These are phyloP conservation scores for Oligia strigilis DNA, from an alignment of 2,888 invertebrate species.

Conservation along the genomic window DNA sequence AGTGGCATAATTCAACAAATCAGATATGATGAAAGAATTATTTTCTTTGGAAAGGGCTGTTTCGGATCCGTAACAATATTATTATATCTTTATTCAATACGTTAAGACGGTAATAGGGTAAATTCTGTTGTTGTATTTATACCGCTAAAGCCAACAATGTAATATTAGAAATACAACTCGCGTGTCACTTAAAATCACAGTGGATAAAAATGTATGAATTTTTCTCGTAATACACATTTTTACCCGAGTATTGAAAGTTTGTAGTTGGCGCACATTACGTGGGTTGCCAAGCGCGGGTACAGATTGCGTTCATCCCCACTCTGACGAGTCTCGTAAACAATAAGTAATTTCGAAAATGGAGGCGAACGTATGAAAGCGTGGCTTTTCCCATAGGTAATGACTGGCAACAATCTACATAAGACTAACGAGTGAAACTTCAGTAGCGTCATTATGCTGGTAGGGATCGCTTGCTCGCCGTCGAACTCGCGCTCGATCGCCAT, in stretches of 20 bases:
- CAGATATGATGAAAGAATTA: constrained; percentile 82
- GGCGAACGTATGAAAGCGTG: constrained; percentile 72
- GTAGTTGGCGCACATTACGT: constrained; percentile 53
- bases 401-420: constrained; percentile 77
- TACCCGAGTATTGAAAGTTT: constrained; percentile 58
- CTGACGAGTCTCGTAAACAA: constrained; percentile 76
- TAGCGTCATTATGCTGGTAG: constrained; percentile 76
- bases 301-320: constrained; percentile 70
- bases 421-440: constrained; percentile 79
- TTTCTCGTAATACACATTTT: constrained; percentile 51
- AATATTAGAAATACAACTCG: constrained; percentile 41
- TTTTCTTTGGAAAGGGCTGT: constrained; percentile 76
- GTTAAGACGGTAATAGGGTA: constrained; percentile 65
- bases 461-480: constrained; percentile 73
- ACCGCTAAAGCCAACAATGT: constrained; percentile 48
- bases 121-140: constrained; percentile 64
- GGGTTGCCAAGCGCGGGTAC: constrained; percentile 61
- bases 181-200: constrained; percentile 48
- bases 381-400: constrained; percentile 78
- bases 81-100: constrained; percentile 69
- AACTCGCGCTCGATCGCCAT: constrained; percentile 70
- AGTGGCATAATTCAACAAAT: constrained; percentile 86
- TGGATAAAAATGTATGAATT: constrained; percentile 51
- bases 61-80: constrained; percentile 75
- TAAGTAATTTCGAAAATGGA: constrained; percentile 80